phyloP scores from a whole-genome alignment of 30 jellyfish, hydroid and myxozoan genomes.

The Aurelia aurita complex sp. Pacific region DNA sequence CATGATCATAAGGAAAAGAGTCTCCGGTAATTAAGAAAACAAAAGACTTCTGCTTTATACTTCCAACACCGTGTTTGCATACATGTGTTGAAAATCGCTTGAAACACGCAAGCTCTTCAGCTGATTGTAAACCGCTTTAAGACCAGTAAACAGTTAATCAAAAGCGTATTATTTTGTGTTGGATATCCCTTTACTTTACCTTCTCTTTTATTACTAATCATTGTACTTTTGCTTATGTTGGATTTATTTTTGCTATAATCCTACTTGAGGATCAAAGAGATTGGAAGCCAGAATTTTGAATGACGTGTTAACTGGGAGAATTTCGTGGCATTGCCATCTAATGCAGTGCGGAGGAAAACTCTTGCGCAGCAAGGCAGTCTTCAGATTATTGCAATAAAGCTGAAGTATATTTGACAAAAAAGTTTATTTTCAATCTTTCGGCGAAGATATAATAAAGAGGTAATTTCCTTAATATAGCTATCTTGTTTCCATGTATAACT shows the following conservation, averaged over 20 bases:
- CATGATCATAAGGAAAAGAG: slow-evolving; percentile 17
- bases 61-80: slow-evolving; percentile 3
- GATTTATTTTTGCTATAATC: not conserved
- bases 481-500: too few species aligned
- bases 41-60: not conserved
- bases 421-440: too few species aligned
- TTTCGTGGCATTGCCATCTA: too few species aligned
- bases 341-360: too few species aligned
- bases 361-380: too few species aligned
- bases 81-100: not conserved
- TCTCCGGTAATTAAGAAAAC: not conserved
- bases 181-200: not conserved
- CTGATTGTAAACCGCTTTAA: not conserved
- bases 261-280: too few species aligned
- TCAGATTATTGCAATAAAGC: too few species aligned
- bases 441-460: too few species aligned
- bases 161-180: not conserved
- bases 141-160: not conserved
- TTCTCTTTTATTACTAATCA: not conserved
- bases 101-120: slow-evolving; percentile 1
- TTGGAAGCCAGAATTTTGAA: too few species aligned
- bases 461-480: too few species aligned
- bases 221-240: not conserved
- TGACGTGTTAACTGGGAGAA: too few species aligned
- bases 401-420: too few species aligned